These are phyloP conservation scores for Rhopalosiphum padi DNA, from an alignment of 1,140 invertebrate genomes.

Conservation along the genomic window DNA sequence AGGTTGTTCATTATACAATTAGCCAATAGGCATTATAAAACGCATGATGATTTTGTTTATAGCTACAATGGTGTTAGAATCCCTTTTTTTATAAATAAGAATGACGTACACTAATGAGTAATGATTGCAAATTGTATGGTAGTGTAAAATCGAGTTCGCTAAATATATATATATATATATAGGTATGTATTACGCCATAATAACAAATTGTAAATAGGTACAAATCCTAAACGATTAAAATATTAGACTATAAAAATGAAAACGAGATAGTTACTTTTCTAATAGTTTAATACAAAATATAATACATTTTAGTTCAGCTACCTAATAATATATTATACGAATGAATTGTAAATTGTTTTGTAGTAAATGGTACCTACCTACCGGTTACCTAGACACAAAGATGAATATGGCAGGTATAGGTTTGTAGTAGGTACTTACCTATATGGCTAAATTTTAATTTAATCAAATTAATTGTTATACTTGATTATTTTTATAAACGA, in stretches of 20 bases:
- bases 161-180: too few species aligned
- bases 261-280: neutral
- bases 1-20: neutral
- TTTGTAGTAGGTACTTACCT: too few species aligned
- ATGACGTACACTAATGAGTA: neutral
- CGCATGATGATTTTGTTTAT: conserved; percentile 7
- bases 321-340: neutral
- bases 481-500: neutral
- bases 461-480: neutral
- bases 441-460: too few species aligned
- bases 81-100: neutral
- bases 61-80: conserved; percentile 8
- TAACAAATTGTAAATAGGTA: neutral
- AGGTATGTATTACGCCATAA: neutral
- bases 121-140: conserved; percentile 9
- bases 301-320: neutral
- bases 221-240: neutral
- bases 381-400: too few species aligned
- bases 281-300: neutral
- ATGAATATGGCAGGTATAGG: too few species aligned
- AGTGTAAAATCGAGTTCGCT: neutral
- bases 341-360: neutral
- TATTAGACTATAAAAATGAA: neutral
- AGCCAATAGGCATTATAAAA: neutral
- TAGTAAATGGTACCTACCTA: neutral